Conservation (phyloP, 2,888 invertebrate species). For the Polietes domitor region DNA sequence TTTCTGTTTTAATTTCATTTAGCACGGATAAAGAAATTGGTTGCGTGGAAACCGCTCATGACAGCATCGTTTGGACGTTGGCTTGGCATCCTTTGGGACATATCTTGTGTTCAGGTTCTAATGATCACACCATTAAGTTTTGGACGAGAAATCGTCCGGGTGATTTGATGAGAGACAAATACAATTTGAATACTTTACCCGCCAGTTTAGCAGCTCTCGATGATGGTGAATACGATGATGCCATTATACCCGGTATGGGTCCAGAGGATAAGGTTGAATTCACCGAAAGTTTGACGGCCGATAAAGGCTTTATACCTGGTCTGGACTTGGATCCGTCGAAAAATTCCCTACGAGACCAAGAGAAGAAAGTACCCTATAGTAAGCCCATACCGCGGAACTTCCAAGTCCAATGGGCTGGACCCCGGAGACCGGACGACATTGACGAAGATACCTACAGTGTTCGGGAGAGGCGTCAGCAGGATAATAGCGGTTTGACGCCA, state of each 20-base stretch:
- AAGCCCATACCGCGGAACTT: slow-evolving; percentile 98
- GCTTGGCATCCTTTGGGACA: slow-evolving; percentile 99
- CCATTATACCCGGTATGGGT: slow-evolving; percentile 98
- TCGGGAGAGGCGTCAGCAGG: slow-evolving; percentile 83
- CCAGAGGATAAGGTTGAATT: slow-evolving; percentile 95
- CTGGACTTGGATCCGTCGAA: slow-evolving; percentile 89
- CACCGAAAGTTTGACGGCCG: slow-evolving; percentile 84
- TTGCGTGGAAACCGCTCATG: slow-evolving; percentile 98
- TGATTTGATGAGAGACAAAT: slow-evolving; percentile 98
- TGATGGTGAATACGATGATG: slow-evolving; percentile 88
- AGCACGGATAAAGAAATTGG: slow-evolving; percentile 99
- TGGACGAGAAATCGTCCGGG: slow-evolving; percentile 99
- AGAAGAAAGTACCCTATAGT: slow-evolving; percentile 94
- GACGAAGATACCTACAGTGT: slow-evolving; percentile 79
- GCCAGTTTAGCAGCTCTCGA: slow-evolving; percentile 89
- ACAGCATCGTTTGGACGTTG: slow-evolving; percentile 99
- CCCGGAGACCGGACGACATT: slow-evolving; percentile 83
- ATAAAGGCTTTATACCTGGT: slow-evolving; percentile 88
- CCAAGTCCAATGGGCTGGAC: slow-evolving; percentile 98
- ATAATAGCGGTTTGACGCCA: slow-evolving; percentile 82
- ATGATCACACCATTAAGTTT: slow-evolving; percentile 99
- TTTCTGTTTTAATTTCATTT: background rate
- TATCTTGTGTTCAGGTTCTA: slow-evolving; percentile 99
- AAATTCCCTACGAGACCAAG: slow-evolving; percentile 85
- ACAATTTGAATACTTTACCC: slow-evolving; percentile 95